These are phyloP conservation scores for Cossypha polioptera DNA, from an alignment of 2,797 vertebrate species.

Conservation along the genomic window DNA sequence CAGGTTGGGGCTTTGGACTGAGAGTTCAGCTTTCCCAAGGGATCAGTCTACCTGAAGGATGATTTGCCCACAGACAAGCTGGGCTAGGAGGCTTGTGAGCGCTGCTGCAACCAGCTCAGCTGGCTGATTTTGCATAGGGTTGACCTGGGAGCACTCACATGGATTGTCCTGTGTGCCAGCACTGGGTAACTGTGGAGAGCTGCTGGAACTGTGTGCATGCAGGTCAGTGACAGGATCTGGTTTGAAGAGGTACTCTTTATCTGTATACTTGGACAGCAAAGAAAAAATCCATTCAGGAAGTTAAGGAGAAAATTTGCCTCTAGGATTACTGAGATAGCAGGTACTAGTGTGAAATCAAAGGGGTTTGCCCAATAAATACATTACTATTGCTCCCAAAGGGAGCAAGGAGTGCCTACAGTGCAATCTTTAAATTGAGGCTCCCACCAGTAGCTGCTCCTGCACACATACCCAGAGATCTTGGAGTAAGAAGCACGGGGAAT, in stretches of 20 bases:
- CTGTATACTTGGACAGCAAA: not conserved
- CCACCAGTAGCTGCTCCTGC: not conserved
- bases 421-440: not conserved
- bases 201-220: not conserved
- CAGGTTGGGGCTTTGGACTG: not conserved
- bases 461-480: not conserved
- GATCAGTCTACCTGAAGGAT: not conserved
- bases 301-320: not conserved
- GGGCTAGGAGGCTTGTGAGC: not conserved
- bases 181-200: accelerated
- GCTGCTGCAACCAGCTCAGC: not conserved
- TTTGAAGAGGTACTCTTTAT: not conserved
- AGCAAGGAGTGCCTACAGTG: not conserved
- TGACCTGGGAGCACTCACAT: not conserved
- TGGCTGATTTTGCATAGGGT: not conserved
- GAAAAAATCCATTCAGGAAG: not conserved
- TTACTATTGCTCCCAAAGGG: not conserved
- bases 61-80: not conserved
- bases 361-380: not conserved
- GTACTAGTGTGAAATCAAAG: not conserved
- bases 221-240: not conserved
- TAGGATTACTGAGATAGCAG: not conserved
- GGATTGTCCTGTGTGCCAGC: not conserved
- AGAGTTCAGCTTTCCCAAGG: not conserved
- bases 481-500: not conserved